Percentiles rank a stretch among this genome's conserved stretches.
phyloP scores from a whole-genome alignment of 1,140 invertebrate species.

The Rhagoletis zephyria region DNA sequence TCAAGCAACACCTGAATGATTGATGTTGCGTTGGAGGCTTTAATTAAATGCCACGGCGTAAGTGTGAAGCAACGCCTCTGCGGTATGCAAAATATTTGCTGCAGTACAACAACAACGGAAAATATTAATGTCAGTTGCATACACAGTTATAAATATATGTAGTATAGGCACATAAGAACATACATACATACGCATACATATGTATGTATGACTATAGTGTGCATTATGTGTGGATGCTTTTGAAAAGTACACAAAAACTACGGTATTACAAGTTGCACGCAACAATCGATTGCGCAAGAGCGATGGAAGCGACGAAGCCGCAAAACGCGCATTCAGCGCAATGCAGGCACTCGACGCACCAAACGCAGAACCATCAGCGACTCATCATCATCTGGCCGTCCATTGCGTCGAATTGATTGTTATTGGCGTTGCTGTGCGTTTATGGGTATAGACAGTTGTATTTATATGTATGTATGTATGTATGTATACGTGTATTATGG shows the following conservation, averaged over 20 bases:
- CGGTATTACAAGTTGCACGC: background rate
- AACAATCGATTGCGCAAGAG: slow-evolving; percentile 1
- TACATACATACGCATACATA: background rate
- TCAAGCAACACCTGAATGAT: background rate
- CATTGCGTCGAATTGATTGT: background rate
- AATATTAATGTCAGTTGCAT: too few species aligned
- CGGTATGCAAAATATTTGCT: background rate
- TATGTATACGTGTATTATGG: background rate
- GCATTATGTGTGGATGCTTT: background rate
- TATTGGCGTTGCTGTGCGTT: background rate
- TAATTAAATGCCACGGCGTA: background rate
- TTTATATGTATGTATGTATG: background rate
- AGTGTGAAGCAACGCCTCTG: background rate
- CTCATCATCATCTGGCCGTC: background rate
- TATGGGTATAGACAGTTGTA: background rate
- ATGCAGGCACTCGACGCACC: background rate
- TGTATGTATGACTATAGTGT: background rate
- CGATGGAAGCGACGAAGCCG: background rate
- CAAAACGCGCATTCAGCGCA: slow-evolving; percentile 13
- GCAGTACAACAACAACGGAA: background rate
- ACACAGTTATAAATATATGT: background rate
- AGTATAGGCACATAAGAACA: background rate
- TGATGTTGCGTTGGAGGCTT: background rate
- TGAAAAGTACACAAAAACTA: background rate
- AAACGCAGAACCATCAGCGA: background rate